Evolutionary conservation across 1,140 invertebrate genomes (phyloP).

Genomic region (Euwallacea fornicatus): DNA sequence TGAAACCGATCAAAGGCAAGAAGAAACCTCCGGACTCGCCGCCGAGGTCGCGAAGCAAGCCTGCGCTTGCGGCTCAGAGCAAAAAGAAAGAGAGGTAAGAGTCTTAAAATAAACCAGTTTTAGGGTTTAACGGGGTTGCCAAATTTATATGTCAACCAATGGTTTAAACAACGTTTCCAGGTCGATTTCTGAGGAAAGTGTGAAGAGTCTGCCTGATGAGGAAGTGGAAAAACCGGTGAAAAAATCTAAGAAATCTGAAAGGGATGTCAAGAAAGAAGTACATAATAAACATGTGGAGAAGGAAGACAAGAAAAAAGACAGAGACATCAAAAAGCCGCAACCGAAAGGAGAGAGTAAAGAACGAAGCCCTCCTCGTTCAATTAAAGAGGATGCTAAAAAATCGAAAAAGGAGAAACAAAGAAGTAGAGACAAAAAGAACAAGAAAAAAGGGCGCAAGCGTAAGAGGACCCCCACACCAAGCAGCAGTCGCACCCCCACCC

Average conservation of each 20-base stretch:
- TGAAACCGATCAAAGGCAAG: conserved; percentile 25
- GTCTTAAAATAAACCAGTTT: too few species aligned
- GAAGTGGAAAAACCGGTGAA: conserved; percentile 16
- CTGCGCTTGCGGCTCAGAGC: conserved; percentile 43
- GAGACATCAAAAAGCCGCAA: conserved; percentile 23
- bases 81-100: conserved; percentile 40
- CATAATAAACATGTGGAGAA: conserved; percentile 21
- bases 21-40: conserved; percentile 31
- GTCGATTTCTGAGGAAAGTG: conserved; percentile 44
- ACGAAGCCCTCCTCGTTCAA: neutral
- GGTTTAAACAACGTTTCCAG: too few species aligned
- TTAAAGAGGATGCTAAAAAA: neutral
- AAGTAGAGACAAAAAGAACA: neutral
- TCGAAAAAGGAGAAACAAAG: conserved; percentile 43
- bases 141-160: too few species aligned
- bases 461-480: conserved; percentile 45
- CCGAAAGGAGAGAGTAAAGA: conserved; percentile 9
- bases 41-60: conserved; percentile 38
- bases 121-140: too few species aligned
- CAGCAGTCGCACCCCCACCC: conserved; percentile 53
- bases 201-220: conserved; percentile 2
- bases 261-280: conserved; percentile 24
- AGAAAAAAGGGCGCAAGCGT: conserved; percentile 35
- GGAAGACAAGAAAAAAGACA: conserved; percentile 40
- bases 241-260: conserved; percentile 45